These are phyloP conservation scores for Tetranychus truncatus DNA, from an alignment of 2,888 invertebrate species.

Conservation along the genomic window DNA sequence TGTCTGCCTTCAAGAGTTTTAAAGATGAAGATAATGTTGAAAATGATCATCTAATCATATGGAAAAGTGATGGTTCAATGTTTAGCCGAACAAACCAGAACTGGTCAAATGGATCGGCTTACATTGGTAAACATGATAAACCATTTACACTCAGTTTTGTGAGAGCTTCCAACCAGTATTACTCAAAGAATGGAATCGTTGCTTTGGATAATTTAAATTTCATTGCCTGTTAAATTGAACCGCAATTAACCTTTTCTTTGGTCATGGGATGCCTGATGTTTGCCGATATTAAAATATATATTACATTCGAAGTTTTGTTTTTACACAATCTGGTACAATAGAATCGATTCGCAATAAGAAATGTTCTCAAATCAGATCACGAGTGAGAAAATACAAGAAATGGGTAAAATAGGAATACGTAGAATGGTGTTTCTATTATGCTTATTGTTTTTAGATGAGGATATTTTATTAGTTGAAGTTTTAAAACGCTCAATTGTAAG, in stretches of 20 bases:
- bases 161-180: not conserved
- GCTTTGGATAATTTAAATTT: not conserved
- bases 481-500: no score
- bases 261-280: not conserved
- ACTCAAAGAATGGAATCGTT: not conserved
- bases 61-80: not conserved
- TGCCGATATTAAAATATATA: not conserved
- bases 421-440: no score
- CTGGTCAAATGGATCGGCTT: not conserved
- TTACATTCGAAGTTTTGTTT: no score
- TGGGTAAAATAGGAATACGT: no score
- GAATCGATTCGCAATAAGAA: no score
- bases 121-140: not conserved
- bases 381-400: no score
- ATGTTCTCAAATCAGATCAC: no score
- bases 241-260: no score
- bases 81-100: not conserved
- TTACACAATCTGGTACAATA: no score
- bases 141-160: not conserved
- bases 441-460: no score
- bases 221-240: not conserved
- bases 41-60: not conserved
- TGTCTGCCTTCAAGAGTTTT: not conserved
- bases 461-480: no score
- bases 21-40: not conserved